Base-by-base conservation (phyloP, 2,113 vertebrate species). In the Aptenodytes forsteri region DNA sequence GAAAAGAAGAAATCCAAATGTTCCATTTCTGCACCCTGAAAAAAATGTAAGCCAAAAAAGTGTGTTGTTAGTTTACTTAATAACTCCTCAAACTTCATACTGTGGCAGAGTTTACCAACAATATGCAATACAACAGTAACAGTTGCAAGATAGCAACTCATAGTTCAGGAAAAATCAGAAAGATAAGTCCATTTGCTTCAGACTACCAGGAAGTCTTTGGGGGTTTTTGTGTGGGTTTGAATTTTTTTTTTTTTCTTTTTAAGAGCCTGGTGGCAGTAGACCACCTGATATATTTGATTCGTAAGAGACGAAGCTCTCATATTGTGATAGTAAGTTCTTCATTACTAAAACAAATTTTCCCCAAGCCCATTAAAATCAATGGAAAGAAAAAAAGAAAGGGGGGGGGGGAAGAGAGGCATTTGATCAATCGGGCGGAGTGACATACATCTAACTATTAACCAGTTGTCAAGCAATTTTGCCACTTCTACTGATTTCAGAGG, bases 11-110 rank as follows among this genome's bases (percentile, higher is more conserved):
- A 76, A 58, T 36, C 9, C 25, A 71, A 59, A 78, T 30, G 25
- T 58, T 61, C 46, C 1, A 18, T 66, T 44, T 64, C n/a, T 46
- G 3, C 17, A 32, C 4, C 10, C 46, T 62, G 67, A 36, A 73
- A 75, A 85, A 47, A 42, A 62, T 4, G 21, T 56, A 75, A 94
- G 22, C 10, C 16, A 58, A 67, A 90, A 32, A 10, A 71, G 0
- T 0, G 0, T 38, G 7, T 30, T 77, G 21, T 42, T 72, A 47
- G 17, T 44, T 79, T 36, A 75, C 5, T 58, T 32, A 72, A 29
- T 54, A 61, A 76, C n/a, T 46, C 19, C 36, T 85, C 52, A 79
- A n/a, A n/a, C 27, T 72, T 83, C 44, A 34, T 32, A 23, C 2
- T 30, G 11, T 36, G 54, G 5, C 26, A 66, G 58, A 49, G 32